Conservation (phyloP, 2,888 invertebrate genomes). For the Thereva unica region DNA sequence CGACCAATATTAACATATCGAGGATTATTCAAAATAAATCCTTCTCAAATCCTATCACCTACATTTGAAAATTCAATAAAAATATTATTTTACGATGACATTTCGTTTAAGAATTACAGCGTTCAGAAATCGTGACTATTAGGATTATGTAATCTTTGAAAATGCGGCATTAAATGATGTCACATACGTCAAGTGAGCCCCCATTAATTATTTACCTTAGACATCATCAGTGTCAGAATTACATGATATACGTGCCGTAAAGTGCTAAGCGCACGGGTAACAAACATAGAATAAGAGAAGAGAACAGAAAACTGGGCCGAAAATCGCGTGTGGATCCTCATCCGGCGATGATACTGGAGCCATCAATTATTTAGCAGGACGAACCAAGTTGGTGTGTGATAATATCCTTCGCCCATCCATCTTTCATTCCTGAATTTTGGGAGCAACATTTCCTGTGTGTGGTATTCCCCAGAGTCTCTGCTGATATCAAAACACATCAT, state of each 20-base stretch:
- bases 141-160: too few relatives aligned
- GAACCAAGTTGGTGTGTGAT: not conserved
- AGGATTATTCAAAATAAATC: too few relatives aligned
- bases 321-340: conserved; percentile 7
- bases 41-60: too few relatives aligned
- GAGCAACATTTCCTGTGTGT: not conserved
- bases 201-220: conserved; percentile 37
- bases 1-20: too few relatives aligned
- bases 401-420: not conserved
- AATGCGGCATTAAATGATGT: conserved; percentile 16
- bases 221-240: conserved; percentile 37
- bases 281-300: not conserved
- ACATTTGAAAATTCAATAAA: too few relatives aligned
- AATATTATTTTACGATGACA: too few relatives aligned
- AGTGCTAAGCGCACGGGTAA: conserved; percentile 5
- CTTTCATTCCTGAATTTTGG: not conserved
- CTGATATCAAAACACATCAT: not conserved
- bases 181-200: conserved; percentile 49
- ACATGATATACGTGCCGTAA: conserved; percentile 26
- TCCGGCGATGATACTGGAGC: not conserved
- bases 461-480: not conserved
- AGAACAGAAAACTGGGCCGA: not conserved
- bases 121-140: too few relatives aligned
- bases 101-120: too few relatives aligned
- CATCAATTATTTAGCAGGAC: conserved; percentile 13